Evolutionary conservation across 2,888 invertebrate genomes (phyloP).

Genomic region (Andrena praecox): DNA sequence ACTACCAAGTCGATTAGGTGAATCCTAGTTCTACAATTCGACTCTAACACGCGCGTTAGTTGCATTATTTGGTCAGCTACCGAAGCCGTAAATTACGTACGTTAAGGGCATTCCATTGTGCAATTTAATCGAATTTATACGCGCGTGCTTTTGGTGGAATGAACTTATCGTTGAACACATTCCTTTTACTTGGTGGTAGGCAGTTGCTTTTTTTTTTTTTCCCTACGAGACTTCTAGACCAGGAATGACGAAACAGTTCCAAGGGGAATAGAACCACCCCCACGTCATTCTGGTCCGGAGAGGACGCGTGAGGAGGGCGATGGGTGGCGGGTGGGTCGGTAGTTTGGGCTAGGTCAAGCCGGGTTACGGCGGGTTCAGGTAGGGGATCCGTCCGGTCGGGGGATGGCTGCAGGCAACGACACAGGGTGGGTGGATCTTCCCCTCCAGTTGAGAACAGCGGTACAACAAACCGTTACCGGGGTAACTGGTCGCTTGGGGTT

Average conservation of each 20-base stretch:
- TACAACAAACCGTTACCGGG: conserved; percentile 84
- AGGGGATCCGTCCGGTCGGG: conserved; percentile 22
- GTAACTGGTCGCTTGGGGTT: conserved; percentile 79
- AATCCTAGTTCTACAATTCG: conserved; percentile 28
- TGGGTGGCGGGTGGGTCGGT: neutral
- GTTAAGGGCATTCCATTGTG: neutral
- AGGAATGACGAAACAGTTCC: conserved; percentile 32
- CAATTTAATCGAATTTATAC: neutral
- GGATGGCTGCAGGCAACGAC: conserved; percentile 9
- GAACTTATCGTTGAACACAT: neutral
- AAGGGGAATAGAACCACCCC: conserved; percentile 33
- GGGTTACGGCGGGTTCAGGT: conserved; percentile 56
- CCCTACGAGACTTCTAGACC: too few relatives aligned
- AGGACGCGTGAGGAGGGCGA: neutral
- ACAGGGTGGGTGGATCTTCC: conserved; percentile 56
- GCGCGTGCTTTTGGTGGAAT: neutral
- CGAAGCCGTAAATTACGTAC: conserved; percentile 25
- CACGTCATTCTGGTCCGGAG: neutral
- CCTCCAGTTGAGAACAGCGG: conserved; percentile 69
- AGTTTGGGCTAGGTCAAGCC: conserved; percentile 73
- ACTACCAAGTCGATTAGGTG: neutral
- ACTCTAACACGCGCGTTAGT: conserved; percentile 16
- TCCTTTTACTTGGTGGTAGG: neutral
- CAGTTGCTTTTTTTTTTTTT: too few relatives aligned
- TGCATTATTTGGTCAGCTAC: neutral